A percentile compares a stretch with the other conserved stretches of the same genome.
Conservation (phyloP, 1,140 invertebrate species). For the Anagrus nilaparvatae region DNA sequence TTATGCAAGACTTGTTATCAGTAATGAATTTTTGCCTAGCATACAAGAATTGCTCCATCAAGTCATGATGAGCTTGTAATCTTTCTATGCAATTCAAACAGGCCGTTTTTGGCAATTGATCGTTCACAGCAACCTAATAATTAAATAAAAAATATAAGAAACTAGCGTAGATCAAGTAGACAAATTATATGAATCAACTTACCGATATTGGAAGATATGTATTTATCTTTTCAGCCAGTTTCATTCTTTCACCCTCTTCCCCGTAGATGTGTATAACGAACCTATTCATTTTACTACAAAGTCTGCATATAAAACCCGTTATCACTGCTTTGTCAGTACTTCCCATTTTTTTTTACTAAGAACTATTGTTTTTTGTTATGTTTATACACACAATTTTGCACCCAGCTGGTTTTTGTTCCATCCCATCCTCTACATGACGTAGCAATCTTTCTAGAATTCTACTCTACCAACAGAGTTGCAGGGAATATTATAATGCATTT, state of each 20-base stretch:
- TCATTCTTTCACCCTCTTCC: constrained; percentile 59
- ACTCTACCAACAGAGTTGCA: too few species aligned
- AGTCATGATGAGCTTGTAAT: constrained; percentile 57
- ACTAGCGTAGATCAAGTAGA: constrained; percentile 2
- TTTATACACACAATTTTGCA: background rate
- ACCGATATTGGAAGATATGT: constrained; percentile 65
- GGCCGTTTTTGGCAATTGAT: constrained; percentile 63
- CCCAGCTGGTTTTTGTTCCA: too few species aligned
- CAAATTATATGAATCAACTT: constrained; percentile 21
- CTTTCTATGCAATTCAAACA: constrained; percentile 57
- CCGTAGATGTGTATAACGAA: constrained; percentile 69
- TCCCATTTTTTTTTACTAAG: too few species aligned
- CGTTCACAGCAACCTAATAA: constrained; percentile 54
- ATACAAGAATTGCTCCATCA: constrained; percentile 48
- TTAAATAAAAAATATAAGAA: constrained; percentile 10
- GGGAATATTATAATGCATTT: too few species aligned
- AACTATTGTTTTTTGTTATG: too few species aligned
- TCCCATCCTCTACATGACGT: too few species aligned
- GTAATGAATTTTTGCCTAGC: constrained; percentile 32
- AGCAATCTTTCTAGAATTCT: too few species aligned
- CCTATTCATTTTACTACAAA: constrained; percentile 70
- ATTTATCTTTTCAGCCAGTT: constrained; percentile 64
- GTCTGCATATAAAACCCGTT: constrained; percentile 66
- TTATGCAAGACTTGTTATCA: constrained; percentile 27
- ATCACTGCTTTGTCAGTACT: constrained; percentile 64